These are phyloP conservation scores for Allophyes oxyacanthae DNA, from an alignment of 2,888 invertebrate species.

Conservation along the genomic window DNA sequence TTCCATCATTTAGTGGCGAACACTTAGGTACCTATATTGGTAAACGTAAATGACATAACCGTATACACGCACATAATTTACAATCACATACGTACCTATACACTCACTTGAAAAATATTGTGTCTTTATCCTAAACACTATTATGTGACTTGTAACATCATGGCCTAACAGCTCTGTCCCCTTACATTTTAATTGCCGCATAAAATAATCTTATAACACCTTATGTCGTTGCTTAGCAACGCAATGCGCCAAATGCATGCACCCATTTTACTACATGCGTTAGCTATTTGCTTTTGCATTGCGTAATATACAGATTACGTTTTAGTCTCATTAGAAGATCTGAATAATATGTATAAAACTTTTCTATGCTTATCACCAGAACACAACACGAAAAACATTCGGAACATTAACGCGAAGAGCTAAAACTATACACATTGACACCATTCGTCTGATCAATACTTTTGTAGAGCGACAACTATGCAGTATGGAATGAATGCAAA, in stretches of 20 bases:
- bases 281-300: slow-evolving; percentile 55
- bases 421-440: slow-evolving; percentile 44
- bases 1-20: slow-evolving; percentile 29
- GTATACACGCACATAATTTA: slow-evolving; percentile 25
- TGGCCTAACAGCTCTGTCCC: slow-evolving; percentile 6
- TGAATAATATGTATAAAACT: slow-evolving; percentile 14
- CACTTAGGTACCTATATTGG: slow-evolving; percentile 29
- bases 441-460: slow-evolving; percentile 72
- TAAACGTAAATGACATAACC: slow-evolving; percentile 33
- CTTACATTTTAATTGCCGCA: slow-evolving; percentile 30
- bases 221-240: slow-evolving; percentile 80
- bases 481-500: slow-evolving; percentile 17
- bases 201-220: slow-evolving; percentile 37
- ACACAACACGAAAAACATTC: slow-evolving; percentile 8
- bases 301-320: slow-evolving; percentile 47
- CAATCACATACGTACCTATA: slow-evolving; percentile 26
- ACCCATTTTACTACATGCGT: slow-evolving; percentile 65
- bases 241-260: slow-evolving; percentile 81
- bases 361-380: slow-evolving; percentile 14
- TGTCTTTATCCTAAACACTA: not conserved
- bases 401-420: slow-evolving; percentile 20
- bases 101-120: no score
- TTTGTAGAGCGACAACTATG: slow-evolving; percentile 45
- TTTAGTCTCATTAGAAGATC: slow-evolving; percentile 13
- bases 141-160: slow-evolving; percentile 4